These are phyloP conservation scores for Microtus richardsoni DNA, from an alignment of 2,113 vertebrate species.

Conservation along the genomic window DNA sequence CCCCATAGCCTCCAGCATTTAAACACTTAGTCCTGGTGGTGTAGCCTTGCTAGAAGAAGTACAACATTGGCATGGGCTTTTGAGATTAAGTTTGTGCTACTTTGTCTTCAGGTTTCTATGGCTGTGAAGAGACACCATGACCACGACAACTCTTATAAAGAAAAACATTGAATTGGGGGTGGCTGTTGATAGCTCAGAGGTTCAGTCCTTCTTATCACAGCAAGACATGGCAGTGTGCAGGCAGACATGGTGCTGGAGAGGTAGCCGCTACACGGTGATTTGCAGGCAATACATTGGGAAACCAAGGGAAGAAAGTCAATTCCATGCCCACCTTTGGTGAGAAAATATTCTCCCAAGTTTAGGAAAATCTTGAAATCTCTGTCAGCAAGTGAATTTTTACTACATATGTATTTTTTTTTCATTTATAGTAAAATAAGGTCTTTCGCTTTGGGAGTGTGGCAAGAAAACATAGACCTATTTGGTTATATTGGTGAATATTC, in stretches of 20 bases:
- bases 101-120: not conserved
- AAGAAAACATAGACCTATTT: not conserved
- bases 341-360: not conserved
- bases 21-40: not conserved
- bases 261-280: not conserved
- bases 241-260: not conserved
- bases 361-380: not conserved
- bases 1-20: not conserved
- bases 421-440: not conserved
- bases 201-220: too few relatives aligned
- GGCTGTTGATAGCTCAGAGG: not conserved
- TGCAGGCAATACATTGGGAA: not conserved
- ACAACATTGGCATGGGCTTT: not conserved
- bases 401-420: not conserved
- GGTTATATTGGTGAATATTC: not conserved
- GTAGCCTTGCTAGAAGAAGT: not conserved
- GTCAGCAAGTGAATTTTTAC: not conserved
- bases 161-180: not conserved
- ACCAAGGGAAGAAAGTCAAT: not conserved
- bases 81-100: not conserved
- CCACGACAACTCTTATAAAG: not conserved
- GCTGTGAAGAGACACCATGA: not conserved
- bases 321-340: not conserved
- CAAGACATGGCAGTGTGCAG: too few relatives aligned
- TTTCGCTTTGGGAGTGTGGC: not conserved